A percentile compares a stretch with the other conserved stretches of the same genome.
Evolutionary conservation across 2,113 vertebrate genomes (phyloP).

Genomic region (Larimichthys polyactis): DNA sequence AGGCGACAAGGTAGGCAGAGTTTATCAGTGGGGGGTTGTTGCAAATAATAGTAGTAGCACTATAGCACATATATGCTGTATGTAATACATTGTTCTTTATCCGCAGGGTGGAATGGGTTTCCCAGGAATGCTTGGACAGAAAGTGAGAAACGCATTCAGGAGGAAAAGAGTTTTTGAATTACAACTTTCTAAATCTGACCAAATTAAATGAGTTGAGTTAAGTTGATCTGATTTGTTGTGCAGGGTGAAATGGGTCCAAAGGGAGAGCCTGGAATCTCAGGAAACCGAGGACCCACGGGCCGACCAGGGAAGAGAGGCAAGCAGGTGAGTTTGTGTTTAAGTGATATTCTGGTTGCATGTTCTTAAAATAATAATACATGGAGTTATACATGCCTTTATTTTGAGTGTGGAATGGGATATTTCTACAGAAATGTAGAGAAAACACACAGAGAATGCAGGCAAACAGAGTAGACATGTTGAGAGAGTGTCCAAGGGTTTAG

Average conservation of each 20-base stretch:
- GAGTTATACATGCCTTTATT: background rate
- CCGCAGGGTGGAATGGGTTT: conserved; percentile 92
- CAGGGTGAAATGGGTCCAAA: conserved; percentile 99
- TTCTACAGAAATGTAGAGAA: background rate
- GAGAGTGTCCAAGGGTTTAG: background rate
- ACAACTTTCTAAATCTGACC: background rate
- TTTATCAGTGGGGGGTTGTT: background rate
- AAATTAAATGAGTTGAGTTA: background rate
- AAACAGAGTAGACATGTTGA: background rate
- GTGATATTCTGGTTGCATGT: background rate
- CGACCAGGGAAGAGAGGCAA: conserved; percentile 98
- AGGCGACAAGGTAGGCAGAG: conserved; percentile 91
- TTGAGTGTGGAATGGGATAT: background rate
- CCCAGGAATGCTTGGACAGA: conserved; percentile 98
- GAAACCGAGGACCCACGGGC: conserved; percentile 95
- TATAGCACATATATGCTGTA: background rate
- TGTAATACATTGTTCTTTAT: conserved; percentile 47
- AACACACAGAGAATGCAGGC: background rate
- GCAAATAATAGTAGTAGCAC: background rate
- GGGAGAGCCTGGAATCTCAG: conserved; percentile 92
- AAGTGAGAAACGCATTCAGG: conserved; percentile 83
- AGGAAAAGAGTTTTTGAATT: background rate
- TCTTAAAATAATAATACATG: background rate
- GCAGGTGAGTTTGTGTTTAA: conserved; percentile 83
- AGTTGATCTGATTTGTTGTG: conserved; percentile 29